phyloP scores from a whole-genome alignment of 2,113 vertebrate species.

The Zonotrichia leucophrys region DNA sequence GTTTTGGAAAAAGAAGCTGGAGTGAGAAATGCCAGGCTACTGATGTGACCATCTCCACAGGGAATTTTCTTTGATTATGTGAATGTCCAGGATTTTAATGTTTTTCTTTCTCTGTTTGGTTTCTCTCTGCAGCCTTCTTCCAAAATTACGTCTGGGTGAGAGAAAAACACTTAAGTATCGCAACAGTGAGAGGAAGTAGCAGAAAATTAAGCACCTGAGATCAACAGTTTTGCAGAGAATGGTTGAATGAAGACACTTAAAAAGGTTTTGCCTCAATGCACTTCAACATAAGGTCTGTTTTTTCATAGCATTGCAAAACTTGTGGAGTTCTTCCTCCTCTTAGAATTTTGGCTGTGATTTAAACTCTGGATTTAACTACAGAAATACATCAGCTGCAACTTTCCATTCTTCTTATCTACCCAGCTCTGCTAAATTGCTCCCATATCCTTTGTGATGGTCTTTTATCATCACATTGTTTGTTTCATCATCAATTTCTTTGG shows the following conservation, averaged over 20 bases:
- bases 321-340: neutral
- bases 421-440: neutral
- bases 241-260: neutral
- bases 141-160: neutral
- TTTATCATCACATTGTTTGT: neutral
- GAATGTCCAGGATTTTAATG: neutral
- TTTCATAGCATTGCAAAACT: neutral
- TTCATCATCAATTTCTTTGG: neutral
- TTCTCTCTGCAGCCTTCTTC: neutral
- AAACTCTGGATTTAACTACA: neutral
- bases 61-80: neutral
- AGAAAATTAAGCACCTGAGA: neutral
- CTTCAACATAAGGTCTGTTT: neutral
- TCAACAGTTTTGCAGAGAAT: neutral
- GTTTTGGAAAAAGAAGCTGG: neutral
- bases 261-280: neutral
- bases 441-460: neutral
- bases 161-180: neutral
- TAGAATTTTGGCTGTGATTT: neutral
- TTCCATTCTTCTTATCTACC: neutral
- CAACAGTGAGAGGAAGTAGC: neutral
- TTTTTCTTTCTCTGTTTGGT: neutral
- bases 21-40: neutral
- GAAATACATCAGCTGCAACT: neutral
- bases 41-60: neutral